These are phyloP conservation scores for Tipula lateralis DNA, from an alignment of 2,888 invertebrate genomes.

Conservation along the genomic window DNA sequence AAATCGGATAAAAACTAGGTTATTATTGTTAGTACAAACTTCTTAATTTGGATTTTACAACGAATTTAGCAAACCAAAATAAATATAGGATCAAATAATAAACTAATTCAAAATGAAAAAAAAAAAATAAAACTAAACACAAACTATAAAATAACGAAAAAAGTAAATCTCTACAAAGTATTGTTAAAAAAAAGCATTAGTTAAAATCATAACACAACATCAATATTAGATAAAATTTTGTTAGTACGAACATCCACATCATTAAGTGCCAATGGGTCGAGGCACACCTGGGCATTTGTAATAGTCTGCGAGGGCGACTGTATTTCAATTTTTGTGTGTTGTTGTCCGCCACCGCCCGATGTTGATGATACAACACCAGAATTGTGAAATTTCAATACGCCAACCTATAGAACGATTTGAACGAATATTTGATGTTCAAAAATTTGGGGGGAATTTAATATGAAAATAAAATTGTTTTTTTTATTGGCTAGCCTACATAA, in stretches of 20 bases:
- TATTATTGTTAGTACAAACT: slow-evolving; percentile 31
- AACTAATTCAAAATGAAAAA: slow-evolving; percentile 29
- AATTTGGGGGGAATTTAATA: background rate
- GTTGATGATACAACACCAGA: slow-evolving; percentile 41
- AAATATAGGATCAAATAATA: slow-evolving; percentile 32
- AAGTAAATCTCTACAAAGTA: slow-evolving; percentile 33
- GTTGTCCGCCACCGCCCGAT: slow-evolving; percentile 39
- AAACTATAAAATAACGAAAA: too few species aligned
- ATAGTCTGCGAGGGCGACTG: slow-evolving; percentile 45
- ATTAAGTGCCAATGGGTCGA: slow-evolving; percentile 67
- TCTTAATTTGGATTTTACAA: background rate
- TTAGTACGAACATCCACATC: slow-evolving; percentile 68
- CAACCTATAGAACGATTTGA: slow-evolving; percentile 41
- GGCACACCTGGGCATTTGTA: slow-evolving; percentile 67
- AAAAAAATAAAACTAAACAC: slow-evolving; percentile 25
- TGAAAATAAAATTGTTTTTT: background rate
- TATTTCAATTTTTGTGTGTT: slow-evolving; percentile 49
- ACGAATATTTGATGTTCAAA: background rate
- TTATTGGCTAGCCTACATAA: background rate
- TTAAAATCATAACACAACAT: slow-evolving; percentile 27
- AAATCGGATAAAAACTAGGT: slow-evolving; percentile 33
- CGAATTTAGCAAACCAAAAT: background rate
- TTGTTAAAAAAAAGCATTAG: slow-evolving; percentile 26
- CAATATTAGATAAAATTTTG: slow-evolving; percentile 34
- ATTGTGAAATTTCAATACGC: slow-evolving; percentile 49